These are phyloP conservation scores for Centroberyx gerrardi DNA, from an alignment of 2,797 vertebrate genomes.

Conservation along the genomic window DNA sequence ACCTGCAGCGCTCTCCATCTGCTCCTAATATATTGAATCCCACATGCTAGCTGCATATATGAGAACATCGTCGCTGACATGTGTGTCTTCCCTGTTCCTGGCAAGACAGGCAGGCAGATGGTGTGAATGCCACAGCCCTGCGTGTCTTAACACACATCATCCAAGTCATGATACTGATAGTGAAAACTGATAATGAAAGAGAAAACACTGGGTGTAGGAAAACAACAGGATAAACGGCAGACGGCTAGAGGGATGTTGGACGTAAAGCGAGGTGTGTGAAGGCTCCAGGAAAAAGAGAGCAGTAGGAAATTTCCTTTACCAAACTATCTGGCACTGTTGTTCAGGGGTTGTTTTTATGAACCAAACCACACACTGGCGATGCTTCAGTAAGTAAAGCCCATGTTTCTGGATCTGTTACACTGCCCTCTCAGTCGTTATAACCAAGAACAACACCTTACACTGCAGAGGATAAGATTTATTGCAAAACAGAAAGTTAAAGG, in stretches of 20 bases:
- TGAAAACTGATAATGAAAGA: constrained; percentile 6
- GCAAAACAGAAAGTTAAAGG: not conserved
- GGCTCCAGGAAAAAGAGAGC: too few species aligned
- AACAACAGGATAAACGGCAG: not conserved
- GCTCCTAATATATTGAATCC: constrained; percentile 35
- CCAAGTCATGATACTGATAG: constrained; percentile 2
- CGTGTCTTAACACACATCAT: constrained; percentile 22
- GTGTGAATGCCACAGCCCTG: not conserved
- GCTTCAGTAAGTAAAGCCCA: too few species aligned
- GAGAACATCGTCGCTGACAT: constrained; percentile 13
- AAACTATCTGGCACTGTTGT: too few species aligned
- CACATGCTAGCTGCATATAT: constrained; percentile 36
- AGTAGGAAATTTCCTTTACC: too few species aligned
- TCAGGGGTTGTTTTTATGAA: too few species aligned
- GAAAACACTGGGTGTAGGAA: constrained; percentile 11
- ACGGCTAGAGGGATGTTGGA: too few species aligned
- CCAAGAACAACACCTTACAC: too few species aligned
- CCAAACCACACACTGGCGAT: too few species aligned
- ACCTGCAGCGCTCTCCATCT: constrained; percentile 46
- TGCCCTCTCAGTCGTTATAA: too few species aligned
- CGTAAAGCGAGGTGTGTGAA: too few species aligned
- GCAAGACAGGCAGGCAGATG: not conserved
- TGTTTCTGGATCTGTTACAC: too few species aligned
- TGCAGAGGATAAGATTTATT: too few species aligned
- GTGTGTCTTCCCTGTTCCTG: constrained; percentile 21